phyloP scores from a whole-genome alignment of 2,797 vertebrate species.

The Coregonus suidteri region DNA sequence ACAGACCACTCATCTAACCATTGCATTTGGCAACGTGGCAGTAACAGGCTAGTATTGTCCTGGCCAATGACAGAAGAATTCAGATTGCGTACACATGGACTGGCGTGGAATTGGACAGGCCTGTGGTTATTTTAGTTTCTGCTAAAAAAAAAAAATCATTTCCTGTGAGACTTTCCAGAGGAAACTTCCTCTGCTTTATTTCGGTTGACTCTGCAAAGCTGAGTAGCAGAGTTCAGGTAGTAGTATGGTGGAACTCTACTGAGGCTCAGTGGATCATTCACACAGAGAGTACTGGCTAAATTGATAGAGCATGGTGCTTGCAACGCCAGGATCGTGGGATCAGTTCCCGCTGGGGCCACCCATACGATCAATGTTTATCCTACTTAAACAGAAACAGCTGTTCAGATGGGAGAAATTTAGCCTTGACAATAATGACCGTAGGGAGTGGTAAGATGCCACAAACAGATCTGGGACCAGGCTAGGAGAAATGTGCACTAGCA shows the following conservation, averaged over 20 bases:
- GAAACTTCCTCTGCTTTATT: slow-evolving; percentile 22
- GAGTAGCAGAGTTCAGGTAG: background rate
- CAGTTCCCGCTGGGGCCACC: too few relatives aligned
- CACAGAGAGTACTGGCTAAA: background rate
- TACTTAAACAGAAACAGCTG: background rate
- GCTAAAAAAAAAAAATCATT: background rate
- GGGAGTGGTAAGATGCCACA: background rate
- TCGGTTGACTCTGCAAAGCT: slow-evolving; percentile 25
- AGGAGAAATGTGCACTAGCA: too few relatives aligned
- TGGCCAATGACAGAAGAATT: background rate
- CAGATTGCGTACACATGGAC: background rate
- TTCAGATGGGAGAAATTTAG: background rate
- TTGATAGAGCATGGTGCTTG: too few relatives aligned
- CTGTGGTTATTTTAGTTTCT: background rate
- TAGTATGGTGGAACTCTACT: background rate
- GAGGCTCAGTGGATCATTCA: background rate
- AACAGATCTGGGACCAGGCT: too few relatives aligned
- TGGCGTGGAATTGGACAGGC: background rate
- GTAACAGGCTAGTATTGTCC: background rate
- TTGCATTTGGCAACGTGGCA: background rate
- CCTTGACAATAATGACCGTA: background rate
- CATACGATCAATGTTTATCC: background rate
- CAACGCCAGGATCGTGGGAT: too few relatives aligned
- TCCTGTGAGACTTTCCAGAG: slow-evolving; percentile 31
- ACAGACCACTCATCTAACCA: background rate